Evolutionary conservation across 2,113 vertebrate species (phyloP), one percentile per base, ranked within the genome.

Genomic region (Carassius auratus): DNA sequence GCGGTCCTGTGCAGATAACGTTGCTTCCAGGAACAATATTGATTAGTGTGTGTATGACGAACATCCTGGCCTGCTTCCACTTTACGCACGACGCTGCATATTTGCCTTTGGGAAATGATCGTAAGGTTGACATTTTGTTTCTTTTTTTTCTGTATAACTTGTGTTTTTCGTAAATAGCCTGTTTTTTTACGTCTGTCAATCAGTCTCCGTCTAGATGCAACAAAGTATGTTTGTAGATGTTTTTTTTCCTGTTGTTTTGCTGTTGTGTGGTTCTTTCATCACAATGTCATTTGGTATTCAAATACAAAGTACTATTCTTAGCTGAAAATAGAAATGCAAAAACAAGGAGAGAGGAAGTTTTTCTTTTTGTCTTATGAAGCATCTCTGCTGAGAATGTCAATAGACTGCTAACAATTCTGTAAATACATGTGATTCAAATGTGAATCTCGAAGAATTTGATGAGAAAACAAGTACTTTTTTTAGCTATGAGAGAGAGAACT

Each of bases 211-310:
- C 83, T 71, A 88, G 81, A 90, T 90, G 91, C 90, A 92, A 91
- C 92, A 33, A 86, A 93, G 91, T 92, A 92, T 93, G 93, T 94
- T 92, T 94, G 91, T 92, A 91, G 86, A 84, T 87, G 89, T 91
- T 92, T 90, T 30, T n/a, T 92, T 92, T 94, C 93, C 92, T 94
- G 91, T 93, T 90, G 33, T 91, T 81, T 87, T 87, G 30, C 71
- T 64, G 69, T 89, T 89, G 83, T 89, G 90, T 90, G 90, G 88
- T 92, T n/a, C 61, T 86, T 86, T 86, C 88, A 77, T 91, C 89
- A 86, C 89, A 82, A 88, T 91, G 91, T 85, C 79, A 90, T 92
- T 92, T 91, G 88, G 89, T 93, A 91, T 93, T 94, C 92, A 93
- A 93, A 91, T 91, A 89, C 90, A 91, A 95, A 93, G 92, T 91